Base-by-base conservation (phyloP, 1,140 invertebrate species). In the Meloidogyne exigua region DNA sequence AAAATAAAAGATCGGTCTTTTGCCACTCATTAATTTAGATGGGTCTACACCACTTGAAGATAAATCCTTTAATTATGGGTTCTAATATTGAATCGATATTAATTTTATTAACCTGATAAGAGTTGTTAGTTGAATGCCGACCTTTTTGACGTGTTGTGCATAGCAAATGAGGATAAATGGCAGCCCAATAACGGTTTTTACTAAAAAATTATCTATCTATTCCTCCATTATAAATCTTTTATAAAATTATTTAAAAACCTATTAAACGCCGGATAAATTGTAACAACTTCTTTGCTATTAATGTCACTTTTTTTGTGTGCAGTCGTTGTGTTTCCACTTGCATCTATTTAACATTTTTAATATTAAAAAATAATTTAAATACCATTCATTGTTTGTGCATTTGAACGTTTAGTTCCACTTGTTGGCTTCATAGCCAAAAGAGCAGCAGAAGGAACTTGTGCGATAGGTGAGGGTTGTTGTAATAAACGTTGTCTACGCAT, bases 291-390 rank as follows among this genome's bases (percentile, higher is more conserved):
- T 66, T 87, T 87, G 72, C 82, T 85, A 76, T 87, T 87, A 13
- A 87, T 85, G 75, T 87, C 85, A 62, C 82, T 78, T 68, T 87
- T 87, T 73, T 87, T 87, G 44, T 86, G 86, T n/a, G 85, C 83
- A 9, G 84, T 84, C 49, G 81, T 81, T 28, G 81, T 77, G 49
- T 64, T 82, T 15, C 81, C 71, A 36, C 80, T 76, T 18, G 77
- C 75, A 32, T 86, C 84, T 72, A 77, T 76, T 80, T 77, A 23
- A 15, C 12, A 32, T 28, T n/a, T 57, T 68, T 15, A 49, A 80
- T 44, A 15, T 36, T n/a, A 42, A 78, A 70, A 36, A 25, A 32
- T 32, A 32, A 32, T 7, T 7, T 71, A 62, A 76, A 13, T n/a
- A 76, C 67, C 39, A 26, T 62, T 70, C 32, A 81, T 81, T 67